These are phyloP conservation scores for Falco biarmicus DNA, from an alignment of 2,797 vertebrate species.

Conservation along the genomic window DNA sequence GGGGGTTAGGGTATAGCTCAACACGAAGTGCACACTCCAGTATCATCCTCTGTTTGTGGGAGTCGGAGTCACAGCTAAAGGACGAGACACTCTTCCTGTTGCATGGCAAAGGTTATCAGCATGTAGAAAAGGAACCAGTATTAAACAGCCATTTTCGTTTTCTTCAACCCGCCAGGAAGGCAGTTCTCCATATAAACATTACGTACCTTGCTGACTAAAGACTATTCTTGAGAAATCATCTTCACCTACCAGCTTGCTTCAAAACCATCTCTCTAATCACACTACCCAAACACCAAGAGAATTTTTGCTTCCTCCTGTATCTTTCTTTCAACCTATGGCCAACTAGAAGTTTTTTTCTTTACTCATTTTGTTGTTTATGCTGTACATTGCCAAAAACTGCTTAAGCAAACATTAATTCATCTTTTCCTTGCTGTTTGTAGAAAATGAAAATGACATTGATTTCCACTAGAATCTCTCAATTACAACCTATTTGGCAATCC, in stretches of 20 bases:
- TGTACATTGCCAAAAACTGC: background rate
- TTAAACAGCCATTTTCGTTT: background rate
- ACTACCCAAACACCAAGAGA: rapidly evolving
- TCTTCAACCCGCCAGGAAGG: background rate
- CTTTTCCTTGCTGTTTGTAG: background rate
- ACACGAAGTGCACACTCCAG: rapidly evolving
- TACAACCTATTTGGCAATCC: background rate
- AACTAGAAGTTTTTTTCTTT: background rate
- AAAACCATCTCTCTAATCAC: background rate
- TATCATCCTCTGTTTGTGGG: background rate
- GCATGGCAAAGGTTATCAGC: background rate
- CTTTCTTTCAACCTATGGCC: background rate
- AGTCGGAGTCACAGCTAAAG: background rate
- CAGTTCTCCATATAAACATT: background rate
- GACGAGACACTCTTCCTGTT: background rate
- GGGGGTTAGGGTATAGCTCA: rapidly evolving
- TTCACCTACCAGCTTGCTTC: background rate
- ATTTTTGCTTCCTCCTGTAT: background rate
- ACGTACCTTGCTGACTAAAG: rapidly evolving
- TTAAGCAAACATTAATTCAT: background rate
- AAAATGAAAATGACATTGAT: background rate
- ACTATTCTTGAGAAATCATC: background rate
- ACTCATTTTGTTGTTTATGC: background rate
- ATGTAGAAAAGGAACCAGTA: background rate
- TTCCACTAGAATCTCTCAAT: background rate